Base-by-base conservation (phyloP, 2,113 vertebrate genomes). In the Chlamydotis undulata region DNA sequence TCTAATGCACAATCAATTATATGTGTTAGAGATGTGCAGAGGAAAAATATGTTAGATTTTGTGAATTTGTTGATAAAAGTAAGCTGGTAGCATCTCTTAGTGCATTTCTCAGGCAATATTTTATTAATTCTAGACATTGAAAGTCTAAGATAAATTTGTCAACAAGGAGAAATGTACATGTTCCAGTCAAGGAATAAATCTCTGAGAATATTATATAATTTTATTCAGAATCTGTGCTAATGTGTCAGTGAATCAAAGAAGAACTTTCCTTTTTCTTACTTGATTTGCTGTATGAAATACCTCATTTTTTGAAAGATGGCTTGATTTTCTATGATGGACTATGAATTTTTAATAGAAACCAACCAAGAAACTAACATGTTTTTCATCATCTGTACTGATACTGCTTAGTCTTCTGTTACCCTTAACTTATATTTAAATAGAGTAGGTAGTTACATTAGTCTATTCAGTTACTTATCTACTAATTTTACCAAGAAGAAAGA, bases 401-500 rank as follows among this genome's bases (percentile, higher is more conserved):
- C 17, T 39, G 2, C 28, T 50, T 60, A 64, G 21, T 49, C 7
- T 85, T 89, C 39, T 82, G 23, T 69, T 68, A 52, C 18, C 15
- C 45, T 45, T 67, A 41, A 59, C 13, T 79, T 90, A 12, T 45
- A 61, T n/a, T 71, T 97, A 77, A 89, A 81, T 50, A 65, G 87
- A 83, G 14, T 71, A 29, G 15, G 4, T 81, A 70, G 49, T 33
- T 78, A 71, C 57, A 68, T 96, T 83, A 86, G 10, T 49, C 3
- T 81, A 64, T 80, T 93, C 41, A 86, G 55, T 77, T 75, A 60
- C 23, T 69, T 70, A 63, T 56, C 67, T 95, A 39, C 59, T 92
- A 43, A 67, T 86, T 96, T 92, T 96, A 53, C 74, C 8, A 3
- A 76, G 82, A 64, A 92, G 33, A 80, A 94, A 47, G 28, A 92